Conservation (phyloP, 2,888 invertebrate species). For the Acronicta alni region DNA sequence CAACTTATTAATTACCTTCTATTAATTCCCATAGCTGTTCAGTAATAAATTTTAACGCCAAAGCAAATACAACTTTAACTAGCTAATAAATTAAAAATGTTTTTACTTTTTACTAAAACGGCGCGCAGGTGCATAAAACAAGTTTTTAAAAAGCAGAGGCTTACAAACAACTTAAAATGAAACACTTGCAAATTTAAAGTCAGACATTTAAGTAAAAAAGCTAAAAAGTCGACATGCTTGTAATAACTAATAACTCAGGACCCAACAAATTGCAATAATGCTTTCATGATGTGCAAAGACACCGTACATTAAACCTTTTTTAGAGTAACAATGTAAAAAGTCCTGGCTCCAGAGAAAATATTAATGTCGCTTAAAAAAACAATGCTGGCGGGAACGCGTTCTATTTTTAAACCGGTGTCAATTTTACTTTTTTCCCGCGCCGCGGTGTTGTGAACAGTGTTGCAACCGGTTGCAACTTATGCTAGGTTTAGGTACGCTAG, state of each 20-base stretch:
- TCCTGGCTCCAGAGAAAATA: conserved; percentile 60
- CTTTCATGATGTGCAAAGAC: conserved; percentile 41
- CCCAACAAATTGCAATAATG: conserved; percentile 42
- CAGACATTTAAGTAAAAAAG: conserved; percentile 22
- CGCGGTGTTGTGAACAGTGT: conserved; percentile 22
- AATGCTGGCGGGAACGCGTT: conserved; percentile 63
- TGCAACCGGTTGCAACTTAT: conserved; percentile 28
- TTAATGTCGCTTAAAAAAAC: conserved; percentile 68
- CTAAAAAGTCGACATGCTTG: conserved; percentile 17
- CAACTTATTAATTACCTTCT: neutral
- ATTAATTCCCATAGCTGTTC: neutral
- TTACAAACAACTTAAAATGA: conserved; percentile 31
- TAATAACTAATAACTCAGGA: conserved; percentile 47
- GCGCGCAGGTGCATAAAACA: conserved; percentile 37
- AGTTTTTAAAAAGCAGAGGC: conserved; percentile 31
- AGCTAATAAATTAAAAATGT: conserved; percentile 25
- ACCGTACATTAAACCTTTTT: conserved; percentile 40
- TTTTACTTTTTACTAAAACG: conserved; percentile 17
- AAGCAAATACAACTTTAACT: conserved; percentile 15
- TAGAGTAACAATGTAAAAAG: conserved; percentile 50
- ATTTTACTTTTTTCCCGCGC: conserved; percentile 68
- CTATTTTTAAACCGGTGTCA: conserved; percentile 77
- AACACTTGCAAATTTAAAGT: conserved; percentile 28
- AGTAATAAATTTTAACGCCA: conserved; percentile 8
- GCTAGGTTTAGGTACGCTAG: neutral